Evolutionary conservation across 2,888 invertebrate species (phyloP).

Genomic region (Lottia gigantea): DNA sequence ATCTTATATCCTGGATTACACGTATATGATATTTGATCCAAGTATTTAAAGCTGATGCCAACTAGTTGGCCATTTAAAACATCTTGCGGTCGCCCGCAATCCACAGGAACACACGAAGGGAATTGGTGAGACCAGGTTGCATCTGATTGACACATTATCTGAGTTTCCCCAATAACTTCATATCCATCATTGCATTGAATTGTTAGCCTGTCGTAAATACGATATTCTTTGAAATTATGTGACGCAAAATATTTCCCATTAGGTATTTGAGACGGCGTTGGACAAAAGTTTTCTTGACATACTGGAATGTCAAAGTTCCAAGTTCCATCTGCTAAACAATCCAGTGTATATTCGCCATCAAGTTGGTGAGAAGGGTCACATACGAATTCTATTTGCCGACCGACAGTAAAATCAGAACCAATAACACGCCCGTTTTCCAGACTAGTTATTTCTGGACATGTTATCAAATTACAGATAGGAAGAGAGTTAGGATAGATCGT

Average conservation of each 20-base stretch:
- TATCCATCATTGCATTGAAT: conserved; percentile 56
- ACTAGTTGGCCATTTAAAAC: conserved; percentile 69
- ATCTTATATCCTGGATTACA: conserved; percentile 46
- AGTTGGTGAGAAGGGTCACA: conserved; percentile 36
- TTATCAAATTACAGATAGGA: conserved; percentile 32
- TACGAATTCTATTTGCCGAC: conserved; percentile 42
- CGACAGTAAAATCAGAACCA: conserved; percentile 45
- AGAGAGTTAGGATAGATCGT: conserved; percentile 34
- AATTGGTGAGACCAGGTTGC: conserved; percentile 44
- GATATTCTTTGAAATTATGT: conserved; percentile 11
- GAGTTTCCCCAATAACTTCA: conserved; percentile 35
- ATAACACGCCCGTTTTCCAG: conserved; percentile 35
- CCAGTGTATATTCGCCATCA: conserved; percentile 26
- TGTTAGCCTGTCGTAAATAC: conserved; percentile 29
- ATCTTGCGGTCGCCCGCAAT: conserved; percentile 36
- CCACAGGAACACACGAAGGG: conserved; percentile 39
- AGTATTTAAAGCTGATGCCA: conserved; percentile 53
- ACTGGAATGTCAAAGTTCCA: conserved; percentile 41
- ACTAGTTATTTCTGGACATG: conserved; percentile 31
- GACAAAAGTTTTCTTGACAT: conserved; percentile 31
- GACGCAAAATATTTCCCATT: conserved; percentile 17
- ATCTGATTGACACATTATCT: conserved; percentile 43
- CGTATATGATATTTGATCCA: conserved; percentile 35
- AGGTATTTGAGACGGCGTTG: neutral
- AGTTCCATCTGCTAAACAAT: conserved; percentile 38